Evolutionary conservation across 2,113 vertebrate species (phyloP).

Genomic region (human (Homo sapiens)): GRCh38 chr4:104545001-104545500

Average conservation of each 20-base stretch:
- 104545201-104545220: background rate
- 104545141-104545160: background rate
- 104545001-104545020: background rate
- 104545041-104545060: background rate
- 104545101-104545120: background rate
- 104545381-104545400: conserved; percentile 27
- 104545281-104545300: background rate
- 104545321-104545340: background rate
- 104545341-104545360: background rate
- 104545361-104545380: background rate
- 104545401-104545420: conserved; percentile 12
- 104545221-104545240: background rate
- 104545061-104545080: background rate
- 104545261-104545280: background rate
- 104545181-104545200: background rate
- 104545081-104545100: conserved; percentile 25
- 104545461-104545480: background rate
- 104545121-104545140: background rate
- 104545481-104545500: background rate
- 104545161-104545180: background rate
- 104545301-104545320: background rate
- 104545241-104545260: background rate
- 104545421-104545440: background rate
- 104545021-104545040: background rate
- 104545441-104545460: background rate